These are phyloP conservation scores for Oscheius myriophilus DNA, from an alignment of 2,888 invertebrate species.

Conservation along the genomic window DNA sequence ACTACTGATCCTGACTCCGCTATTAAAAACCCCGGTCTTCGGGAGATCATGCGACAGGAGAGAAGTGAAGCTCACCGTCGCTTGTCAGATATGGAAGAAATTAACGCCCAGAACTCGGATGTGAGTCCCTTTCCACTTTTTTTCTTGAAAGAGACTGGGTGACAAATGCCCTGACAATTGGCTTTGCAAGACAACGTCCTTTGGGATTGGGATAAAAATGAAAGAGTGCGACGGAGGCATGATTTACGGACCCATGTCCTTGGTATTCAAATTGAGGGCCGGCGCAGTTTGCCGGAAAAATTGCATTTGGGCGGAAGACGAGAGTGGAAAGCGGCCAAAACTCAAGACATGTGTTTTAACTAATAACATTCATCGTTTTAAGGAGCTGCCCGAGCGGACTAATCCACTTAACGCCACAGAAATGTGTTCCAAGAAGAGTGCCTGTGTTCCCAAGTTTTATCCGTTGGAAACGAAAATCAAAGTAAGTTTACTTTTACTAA, in stretches of 20 bases:
- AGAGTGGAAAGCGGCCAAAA: not conserved
- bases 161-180: not conserved
- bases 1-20: not conserved
- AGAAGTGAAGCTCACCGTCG: constrained; percentile 5
- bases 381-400: constrained; percentile 40
- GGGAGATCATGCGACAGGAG: constrained; percentile 13
- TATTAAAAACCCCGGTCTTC: not conserved
- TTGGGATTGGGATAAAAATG: constrained; percentile 3
- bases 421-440: constrained; percentile 36
- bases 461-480: constrained; percentile 51
- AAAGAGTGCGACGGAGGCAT: not conserved
- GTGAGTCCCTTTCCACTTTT: constrained; percentile 13
- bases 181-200: not conserved
- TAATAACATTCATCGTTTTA: constrained; percentile 15
- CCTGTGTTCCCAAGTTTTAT: constrained; percentile 45
- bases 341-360: not conserved
- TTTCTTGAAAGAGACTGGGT: not conserved
- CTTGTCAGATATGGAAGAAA: constrained; percentile 9
- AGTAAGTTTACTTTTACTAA: too few species aligned
- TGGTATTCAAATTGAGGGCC: too few species aligned
- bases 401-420: constrained; percentile 36
- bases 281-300: not conserved
- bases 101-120: constrained; percentile 17
- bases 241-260: too few species aligned
- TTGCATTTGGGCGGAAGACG: not conserved